Base-by-base conservation (phyloP, 2,888 invertebrate species). In the Entomobrya proxima region DNA sequence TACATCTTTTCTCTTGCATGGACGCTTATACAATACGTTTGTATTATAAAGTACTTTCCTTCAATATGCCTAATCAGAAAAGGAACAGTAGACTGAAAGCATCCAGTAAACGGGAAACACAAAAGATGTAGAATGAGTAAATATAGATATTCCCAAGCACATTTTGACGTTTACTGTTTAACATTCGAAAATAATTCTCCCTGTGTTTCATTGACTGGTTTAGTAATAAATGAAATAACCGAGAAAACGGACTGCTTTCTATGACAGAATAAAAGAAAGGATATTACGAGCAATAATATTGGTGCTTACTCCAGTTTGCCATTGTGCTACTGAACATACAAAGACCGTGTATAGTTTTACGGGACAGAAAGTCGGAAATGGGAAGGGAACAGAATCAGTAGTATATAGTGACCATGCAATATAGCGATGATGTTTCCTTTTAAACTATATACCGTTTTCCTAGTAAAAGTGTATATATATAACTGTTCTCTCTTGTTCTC, bases 161-260 rank as follows among this genome's bases (percentile, higher is more conserved):
- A 40, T 77, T 37, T 77, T 77, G 40, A 61, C 75, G 40, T 69
- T 69, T 69, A 24, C 69, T 27, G 44, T 37, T 79, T 64, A 64
- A 44, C 58, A 76, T 32, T 64, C 61, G 37, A 27, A 64, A 18
- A 78, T 58, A 5, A 30, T 27, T 58, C 7, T 30, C 37, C 18
- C 67, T 27, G 50, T 58, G 55, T 79, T 79, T 50, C 69, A 79
- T 79, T 52, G 44, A 30, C 52, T 79, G 79, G 30, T 79, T 69
- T 79, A 37, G 67, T 79, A 69, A 79, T 79, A 79, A 79, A 79
- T 69, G 79, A 69, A 79, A 79, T 79, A 79, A 37, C 79, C 55
- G 67, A 79, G 79, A 67, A 79, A 79, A 55, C 52, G 67, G 37
- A 69, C 69, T 69, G 44, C 69, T 64, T 78, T 64, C 64, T 61